A percentile compares a stretch with the other conserved stretches of the same genome.
Evolutionary conservation across 2,797 vertebrate genomes (phyloP).

Genomic region (Lepilemur ruficaudatus): DNA sequence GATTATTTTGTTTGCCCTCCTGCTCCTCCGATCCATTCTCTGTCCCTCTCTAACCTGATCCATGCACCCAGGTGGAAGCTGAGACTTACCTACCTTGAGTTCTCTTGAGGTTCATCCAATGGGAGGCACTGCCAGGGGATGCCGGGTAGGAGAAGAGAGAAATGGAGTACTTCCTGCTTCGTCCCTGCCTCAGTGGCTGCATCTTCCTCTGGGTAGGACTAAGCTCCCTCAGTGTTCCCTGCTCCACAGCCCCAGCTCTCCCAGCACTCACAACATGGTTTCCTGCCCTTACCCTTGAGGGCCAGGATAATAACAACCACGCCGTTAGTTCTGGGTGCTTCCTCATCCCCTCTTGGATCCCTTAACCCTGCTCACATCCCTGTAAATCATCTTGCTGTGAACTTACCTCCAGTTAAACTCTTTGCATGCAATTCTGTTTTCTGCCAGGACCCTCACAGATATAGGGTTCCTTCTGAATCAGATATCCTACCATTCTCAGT

Average conservation of each 20-base stretch:
- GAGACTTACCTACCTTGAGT: neutral
- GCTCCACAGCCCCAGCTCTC: neutral
- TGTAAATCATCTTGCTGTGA: neutral
- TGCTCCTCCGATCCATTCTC: neutral
- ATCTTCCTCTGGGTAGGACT: neutral
- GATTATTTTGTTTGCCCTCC: neutral
- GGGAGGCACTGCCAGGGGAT: neutral
- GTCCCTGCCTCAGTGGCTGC: neutral
- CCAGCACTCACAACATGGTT: neutral
- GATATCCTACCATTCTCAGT: neutral
- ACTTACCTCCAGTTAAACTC: neutral
- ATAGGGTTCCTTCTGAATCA: neutral
- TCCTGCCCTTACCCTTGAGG: neutral
- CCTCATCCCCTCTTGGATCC: neutral
- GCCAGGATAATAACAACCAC: neutral
- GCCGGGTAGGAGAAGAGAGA: neutral
- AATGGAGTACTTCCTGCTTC: too few species aligned
- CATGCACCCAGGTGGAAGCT: neutral
- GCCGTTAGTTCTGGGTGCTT: neutral
- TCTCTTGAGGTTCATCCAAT: neutral
- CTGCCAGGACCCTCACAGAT: neutral
- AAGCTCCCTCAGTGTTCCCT: neutral
- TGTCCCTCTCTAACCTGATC: neutral
- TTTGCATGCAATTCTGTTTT: neutral
- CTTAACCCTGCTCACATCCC: neutral